phyloP scores from a whole-genome alignment of 2,888 invertebrate genomes.

The Parelbella ahira region DNA sequence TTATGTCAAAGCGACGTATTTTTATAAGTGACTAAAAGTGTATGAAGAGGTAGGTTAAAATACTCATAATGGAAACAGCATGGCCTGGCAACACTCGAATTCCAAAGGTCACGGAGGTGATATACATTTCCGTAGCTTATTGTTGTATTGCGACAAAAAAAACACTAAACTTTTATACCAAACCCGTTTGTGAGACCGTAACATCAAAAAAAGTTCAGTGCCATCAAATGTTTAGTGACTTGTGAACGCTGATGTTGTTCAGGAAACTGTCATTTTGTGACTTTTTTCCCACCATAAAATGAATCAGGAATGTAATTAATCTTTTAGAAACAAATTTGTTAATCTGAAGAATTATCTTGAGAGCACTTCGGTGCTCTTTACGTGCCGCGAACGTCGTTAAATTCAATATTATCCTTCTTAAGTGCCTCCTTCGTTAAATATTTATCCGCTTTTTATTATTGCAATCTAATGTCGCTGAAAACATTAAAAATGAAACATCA shows the following conservation, averaged over 20 bases:
- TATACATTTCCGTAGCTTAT: constrained; percentile 21
- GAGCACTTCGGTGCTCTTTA: constrained; percentile 4
- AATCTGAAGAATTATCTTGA: constrained; percentile 12
- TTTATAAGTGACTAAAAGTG: too few relatives aligned
- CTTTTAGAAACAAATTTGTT: constrained; percentile 10
- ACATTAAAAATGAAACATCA: too few relatives aligned
- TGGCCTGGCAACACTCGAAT: not conserved
- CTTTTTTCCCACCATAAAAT: constrained; percentile 24
- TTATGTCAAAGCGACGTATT: too few relatives aligned
- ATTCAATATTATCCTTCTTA: constrained; percentile 5
- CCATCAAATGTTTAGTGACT: constrained; percentile 34
- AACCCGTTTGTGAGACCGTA: constrained; percentile 20
- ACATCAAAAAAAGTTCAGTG: constrained; percentile 19
- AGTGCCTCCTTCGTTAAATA: not conserved
- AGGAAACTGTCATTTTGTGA: constrained; percentile 51
- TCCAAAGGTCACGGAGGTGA: constrained; percentile 19
- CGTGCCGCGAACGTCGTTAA: constrained; percentile 2
- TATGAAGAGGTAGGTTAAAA: constrained; percentile 18
- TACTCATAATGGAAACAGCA: constrained; percentile 3
- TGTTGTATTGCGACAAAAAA: constrained; percentile 14
- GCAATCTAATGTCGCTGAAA: constrained; percentile 2
- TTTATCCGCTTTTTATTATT: not conserved
- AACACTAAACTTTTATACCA: constrained; percentile 24
- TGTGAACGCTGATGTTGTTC: constrained; percentile 60
- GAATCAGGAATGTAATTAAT: constrained; percentile 22